Evolutionary conservation across 1,140 invertebrate genomes (phyloP).

Genomic region (Drosophila santomea): DNA sequence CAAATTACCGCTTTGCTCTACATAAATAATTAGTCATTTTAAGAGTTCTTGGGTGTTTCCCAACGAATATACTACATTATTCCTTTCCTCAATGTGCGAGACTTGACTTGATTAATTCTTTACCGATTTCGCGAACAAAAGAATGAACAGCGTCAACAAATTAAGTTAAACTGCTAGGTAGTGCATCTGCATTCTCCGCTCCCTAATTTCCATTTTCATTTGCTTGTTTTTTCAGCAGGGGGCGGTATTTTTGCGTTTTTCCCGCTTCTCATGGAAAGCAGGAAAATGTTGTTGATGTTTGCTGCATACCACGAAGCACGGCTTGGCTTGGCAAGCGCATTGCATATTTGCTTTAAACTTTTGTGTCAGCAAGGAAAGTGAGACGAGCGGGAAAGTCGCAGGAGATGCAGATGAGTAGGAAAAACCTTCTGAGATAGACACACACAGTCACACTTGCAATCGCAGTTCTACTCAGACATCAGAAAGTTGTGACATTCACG

Average conservation of each 20-base stretch:
- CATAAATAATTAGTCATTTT: too few species aligned
- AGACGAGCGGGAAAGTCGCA: constrained; percentile 8
- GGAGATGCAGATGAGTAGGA: constrained; percentile 20
- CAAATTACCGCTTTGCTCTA: too few species aligned
- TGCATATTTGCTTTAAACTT: constrained; percentile 80
- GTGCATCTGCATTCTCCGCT: constrained; percentile 39
- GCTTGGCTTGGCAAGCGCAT: constrained; percentile 55
- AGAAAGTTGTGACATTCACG: constrained; percentile 71
- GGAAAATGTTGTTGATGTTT: constrained; percentile 68
- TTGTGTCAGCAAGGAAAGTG: constrained; percentile 60
- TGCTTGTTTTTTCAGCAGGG: constrained; percentile 10
- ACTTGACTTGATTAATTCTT: constrained; percentile 3
- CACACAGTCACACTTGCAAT: constrained; percentile 15
- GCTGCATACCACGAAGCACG: constrained; percentile 69
- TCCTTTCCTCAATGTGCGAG: background rate
- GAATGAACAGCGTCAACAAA: constrained; percentile 9
- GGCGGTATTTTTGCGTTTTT: constrained; percentile 6
- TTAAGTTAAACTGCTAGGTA: constrained; percentile 19
- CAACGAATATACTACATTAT: background rate
- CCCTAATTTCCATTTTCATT: constrained; percentile 59
- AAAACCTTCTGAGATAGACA: constrained; percentile 34
- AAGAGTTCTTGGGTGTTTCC: background rate
- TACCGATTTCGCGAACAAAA: constrained; percentile 1
- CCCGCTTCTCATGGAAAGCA: constrained; percentile 27
- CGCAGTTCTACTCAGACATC: constrained; percentile 54